Evolutionary conservation across 1,140 invertebrate species (phyloP), one percentile per base, ranked within the genome.

Genomic region (Cherax destructor): DNA sequence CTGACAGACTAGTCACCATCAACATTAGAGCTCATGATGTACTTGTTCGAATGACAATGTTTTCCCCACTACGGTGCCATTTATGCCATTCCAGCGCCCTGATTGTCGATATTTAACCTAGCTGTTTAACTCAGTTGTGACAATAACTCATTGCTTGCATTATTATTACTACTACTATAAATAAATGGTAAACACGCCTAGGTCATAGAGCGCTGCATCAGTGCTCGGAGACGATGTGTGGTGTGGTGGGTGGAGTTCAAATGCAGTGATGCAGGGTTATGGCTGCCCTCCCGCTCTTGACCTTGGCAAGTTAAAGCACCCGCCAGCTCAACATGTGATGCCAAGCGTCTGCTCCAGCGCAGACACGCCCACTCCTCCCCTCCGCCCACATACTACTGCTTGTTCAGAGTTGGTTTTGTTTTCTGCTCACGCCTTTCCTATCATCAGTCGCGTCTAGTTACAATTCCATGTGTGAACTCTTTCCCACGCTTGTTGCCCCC

Each of bases 221-320:
- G 30, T 41, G 52, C 52, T 13, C 13, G 0, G 52, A 1, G 6
- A 13, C 30, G n/a, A 6, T 69, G 65, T 56, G 59, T 69, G 61
- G 59, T 83, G 81, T 83, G 80, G 56, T 41, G 30, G 56, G 56
- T 41, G 52, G 56, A 16, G 80, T 21, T 83, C 80, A 83, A 11
- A 18, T 47, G 59, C 59, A 69, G 81, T 21, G 30, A 10, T 11
- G 41, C 59, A 47, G 59, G 59, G 3, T 24, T 52, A 18, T 24
- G n/a, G 16, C 81, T 18, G 16, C 81, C 61, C 81, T 83, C 47
- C 81, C 69, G 81, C 24, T 83, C 81, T 83, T 83, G 81, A 83
- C 81, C 81, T 83, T 83, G 81, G 81, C 47, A 65, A 65, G 81
- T 83, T 83, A 83, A 83, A 83, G 52, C 69, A 74, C 69, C 69